Base-by-base conservation (phyloP, 2,888 invertebrate genomes). In the Standfussiana lucernea region DNA sequence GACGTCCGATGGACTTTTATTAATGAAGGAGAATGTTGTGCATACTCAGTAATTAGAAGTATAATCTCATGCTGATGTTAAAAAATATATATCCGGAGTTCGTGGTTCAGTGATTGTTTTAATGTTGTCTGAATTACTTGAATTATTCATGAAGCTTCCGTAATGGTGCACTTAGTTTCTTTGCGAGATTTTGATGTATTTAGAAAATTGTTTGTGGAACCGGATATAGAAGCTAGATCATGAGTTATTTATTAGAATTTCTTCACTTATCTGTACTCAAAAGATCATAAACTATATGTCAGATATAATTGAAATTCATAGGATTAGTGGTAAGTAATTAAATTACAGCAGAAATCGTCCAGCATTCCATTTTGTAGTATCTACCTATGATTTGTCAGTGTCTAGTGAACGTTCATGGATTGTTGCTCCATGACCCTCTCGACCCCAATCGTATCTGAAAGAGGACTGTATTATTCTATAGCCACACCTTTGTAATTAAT, bases 131-230 rank as follows among this genome's bases (percentile, higher is more conserved):
- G 85, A 70, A 82, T 77, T 69, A 64, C 66, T 72, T 84, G 77
- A 81, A 84, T 84, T 81, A 83, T 83, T 83, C 74, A 84, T 84
- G 75, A 84, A 45, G 62, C 72, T 66, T 75, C 72, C 72, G 56
- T 82, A 82, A 81, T 81, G 56, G 71, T 70, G 77, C 73, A 84
- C 70, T 84, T 84, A 50, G 72, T 77, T 81, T 81, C 56, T 77
- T 66, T 37, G 61, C 24, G 56, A 40, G 62, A 18, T 72, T 69
- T 67, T 69, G 81, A 74, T 80, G 62, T 77, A 74, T 74, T 83
- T 74, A 84, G 64, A 75, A 69, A 77, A 75, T 77, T 61, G 32
- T 35, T 59, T 53, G 15, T 69, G 59, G 21, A 84, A 18, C 72
- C 59, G 67, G 73, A 77, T 73, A 64, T 61, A 68, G 68, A 47